Evolutionary conservation across 2,888 invertebrate genomes (phyloP).

Genomic region (Lithophane leautieri): DNA sequence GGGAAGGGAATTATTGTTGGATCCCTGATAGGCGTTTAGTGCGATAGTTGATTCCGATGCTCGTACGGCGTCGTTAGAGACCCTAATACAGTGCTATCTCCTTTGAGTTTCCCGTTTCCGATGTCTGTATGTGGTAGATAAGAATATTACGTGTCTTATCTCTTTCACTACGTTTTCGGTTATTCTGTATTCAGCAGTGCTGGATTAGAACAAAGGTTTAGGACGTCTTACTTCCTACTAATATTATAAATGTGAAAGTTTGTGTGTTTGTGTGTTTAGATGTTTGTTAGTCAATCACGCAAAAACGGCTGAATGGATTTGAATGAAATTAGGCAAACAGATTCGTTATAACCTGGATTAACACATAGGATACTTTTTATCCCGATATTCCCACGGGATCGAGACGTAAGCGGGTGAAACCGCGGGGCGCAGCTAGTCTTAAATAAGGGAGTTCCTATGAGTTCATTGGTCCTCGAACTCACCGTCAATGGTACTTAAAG

Average conservation of each 20-base stretch:
- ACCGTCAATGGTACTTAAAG: background rate
- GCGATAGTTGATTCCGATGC: slow-evolving; percentile 72
- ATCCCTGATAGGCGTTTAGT: slow-evolving; percentile 67
- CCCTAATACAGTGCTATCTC: slow-evolving; percentile 61
- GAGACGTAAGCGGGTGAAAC: too few species aligned
- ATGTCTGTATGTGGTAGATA: slow-evolving; percentile 42
- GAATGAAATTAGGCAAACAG: too few species aligned
- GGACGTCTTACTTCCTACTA: too few species aligned
- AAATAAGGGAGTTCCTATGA: background rate
- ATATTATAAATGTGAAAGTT: too few species aligned
- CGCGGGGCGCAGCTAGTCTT: too few species aligned
- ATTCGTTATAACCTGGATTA: too few species aligned
- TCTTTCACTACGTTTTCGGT: slow-evolving; percentile 43
- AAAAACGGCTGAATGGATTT: too few species aligned
- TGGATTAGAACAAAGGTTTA: slow-evolving; percentile 16
- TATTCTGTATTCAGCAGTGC: slow-evolving; percentile 15
- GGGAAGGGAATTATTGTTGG: slow-evolving; percentile 73
- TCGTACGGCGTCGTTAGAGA: slow-evolving; percentile 53
- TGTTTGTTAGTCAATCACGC: too few species aligned
- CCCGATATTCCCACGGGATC: too few species aligned
- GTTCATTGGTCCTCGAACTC: too few species aligned
- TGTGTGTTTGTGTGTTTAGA: too few species aligned
- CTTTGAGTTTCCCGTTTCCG: slow-evolving; percentile 37
- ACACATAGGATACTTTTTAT: too few species aligned
- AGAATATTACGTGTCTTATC: slow-evolving; percentile 49